Evolutionary conservation across 2,113 vertebrate genomes (phyloP).

Genomic region (Calyptomena viridis): DNA sequence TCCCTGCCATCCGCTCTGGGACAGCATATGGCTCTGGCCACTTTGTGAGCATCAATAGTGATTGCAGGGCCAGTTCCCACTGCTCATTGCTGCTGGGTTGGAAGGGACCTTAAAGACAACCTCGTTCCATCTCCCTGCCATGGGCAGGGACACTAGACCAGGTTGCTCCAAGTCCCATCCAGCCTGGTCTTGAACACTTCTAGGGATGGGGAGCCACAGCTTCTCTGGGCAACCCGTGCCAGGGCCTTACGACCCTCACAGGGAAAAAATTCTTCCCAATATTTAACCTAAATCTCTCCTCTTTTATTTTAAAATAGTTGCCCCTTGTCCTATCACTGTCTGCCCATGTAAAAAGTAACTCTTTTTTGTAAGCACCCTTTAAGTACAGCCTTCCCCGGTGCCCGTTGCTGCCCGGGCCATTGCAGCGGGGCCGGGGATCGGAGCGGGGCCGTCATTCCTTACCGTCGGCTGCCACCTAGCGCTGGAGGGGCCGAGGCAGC

Average conservation of each 20-base stretch:
- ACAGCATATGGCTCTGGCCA: not conserved
- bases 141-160: not conserved
- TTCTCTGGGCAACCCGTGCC: not conserved
- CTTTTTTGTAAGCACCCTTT: not conserved
- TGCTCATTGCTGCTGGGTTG: not conserved
- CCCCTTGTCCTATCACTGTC: not conserved
- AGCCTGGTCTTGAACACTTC: not conserved
- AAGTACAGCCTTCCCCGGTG: not conserved
- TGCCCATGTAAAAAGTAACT: not conserved
- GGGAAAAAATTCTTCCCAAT: not conserved
- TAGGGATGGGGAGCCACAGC: not conserved
- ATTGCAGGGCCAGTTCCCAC: no score
- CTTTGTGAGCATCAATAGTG: accelerated
- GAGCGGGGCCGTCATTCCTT: not conserved
- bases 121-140: not conserved
- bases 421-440: not conserved
- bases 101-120: not conserved
- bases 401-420: not conserved
- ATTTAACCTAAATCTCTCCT: not conserved
- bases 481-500: not conserved
- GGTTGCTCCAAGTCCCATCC: not conserved
- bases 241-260: not conserved
- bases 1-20: not conserved
- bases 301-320: not conserved
- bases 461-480: constrained; percentile 42